A percentile compares a stretch with the other conserved stretches of the same genome.
These are phyloP conservation scores for Bombus sylvicola DNA, from an alignment of 1,140 invertebrate species.

Conservation along the genomic window DNA sequence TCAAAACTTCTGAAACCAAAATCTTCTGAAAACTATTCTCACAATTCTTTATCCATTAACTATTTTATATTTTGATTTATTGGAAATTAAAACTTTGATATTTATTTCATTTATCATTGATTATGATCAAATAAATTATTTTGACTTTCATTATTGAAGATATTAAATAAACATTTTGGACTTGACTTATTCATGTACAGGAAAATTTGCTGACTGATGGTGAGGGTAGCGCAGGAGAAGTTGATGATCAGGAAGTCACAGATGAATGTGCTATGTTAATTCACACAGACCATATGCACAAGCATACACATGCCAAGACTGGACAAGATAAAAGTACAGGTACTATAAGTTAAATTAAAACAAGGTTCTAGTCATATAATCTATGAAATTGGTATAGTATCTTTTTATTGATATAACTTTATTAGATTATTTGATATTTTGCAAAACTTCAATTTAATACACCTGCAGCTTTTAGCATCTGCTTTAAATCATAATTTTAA, in stretches of 20 bases:
- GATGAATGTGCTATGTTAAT: conserved; percentile 94
- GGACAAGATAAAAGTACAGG: conserved; percentile 77
- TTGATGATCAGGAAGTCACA: conserved; percentile 88
- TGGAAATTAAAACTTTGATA: not conserved
- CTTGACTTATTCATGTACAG: conserved; percentile 74
- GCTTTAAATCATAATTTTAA: conserved; percentile 23
- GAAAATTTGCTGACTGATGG: conserved; percentile 85
- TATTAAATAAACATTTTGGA: conserved; percentile 16
- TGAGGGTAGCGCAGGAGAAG: conserved; percentile 84
- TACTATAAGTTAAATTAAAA: conserved; percentile 60
- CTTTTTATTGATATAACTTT: conserved; percentile 25
- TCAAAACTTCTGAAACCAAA: conserved; percentile 41
- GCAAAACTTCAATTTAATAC: conserved; percentile 22
- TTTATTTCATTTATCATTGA: not conserved
- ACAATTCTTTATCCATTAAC: not conserved
- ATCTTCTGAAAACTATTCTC: conserved; percentile 28
- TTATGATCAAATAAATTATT: not conserved
- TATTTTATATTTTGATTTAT: not conserved
- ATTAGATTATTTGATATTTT: conserved; percentile 15
- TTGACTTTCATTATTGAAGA: not conserved
- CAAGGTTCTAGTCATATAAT: conserved; percentile 18
- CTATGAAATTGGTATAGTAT: not conserved
- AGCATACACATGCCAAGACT: conserved; percentile 76
- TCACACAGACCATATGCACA: conserved; percentile 85
- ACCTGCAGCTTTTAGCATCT: conserved; percentile 42